These are phyloP conservation scores for Dryomyza anilis DNA, from an alignment of 2,888 invertebrate species.

Conservation along the genomic window DNA sequence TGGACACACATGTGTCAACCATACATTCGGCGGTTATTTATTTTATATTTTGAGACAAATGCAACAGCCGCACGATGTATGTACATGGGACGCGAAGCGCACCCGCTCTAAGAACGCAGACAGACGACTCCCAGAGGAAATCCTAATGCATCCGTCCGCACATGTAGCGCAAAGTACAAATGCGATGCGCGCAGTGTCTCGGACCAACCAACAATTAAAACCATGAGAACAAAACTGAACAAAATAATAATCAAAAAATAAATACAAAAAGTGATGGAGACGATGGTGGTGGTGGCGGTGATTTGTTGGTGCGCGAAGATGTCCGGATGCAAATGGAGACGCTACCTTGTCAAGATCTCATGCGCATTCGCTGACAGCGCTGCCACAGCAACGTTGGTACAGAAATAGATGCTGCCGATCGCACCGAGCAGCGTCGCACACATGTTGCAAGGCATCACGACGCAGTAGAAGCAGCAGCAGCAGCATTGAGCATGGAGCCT, in stretches of 20 bases:
- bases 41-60: not conserved
- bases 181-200: not conserved
- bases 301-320: not conserved
- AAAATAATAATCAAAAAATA: no score
- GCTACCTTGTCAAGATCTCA: not conserved
- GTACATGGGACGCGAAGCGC: no score
- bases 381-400: no score
- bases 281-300: no score
- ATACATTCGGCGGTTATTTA: not conserved
- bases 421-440: not conserved
- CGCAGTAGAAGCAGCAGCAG: no score
- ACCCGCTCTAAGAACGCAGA: not conserved
- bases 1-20: constrained; percentile 12
- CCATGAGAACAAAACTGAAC: not conserved
- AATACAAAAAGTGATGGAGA: no score
- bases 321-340: not conserved
- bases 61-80: not conserved
- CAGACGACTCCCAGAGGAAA: not conserved
- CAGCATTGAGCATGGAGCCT: no score
- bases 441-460: not conserved
- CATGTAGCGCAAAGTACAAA: constrained; percentile 1
- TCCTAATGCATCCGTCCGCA: not conserved
- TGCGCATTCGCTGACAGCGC: not conserved
- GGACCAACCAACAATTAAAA: not conserved
- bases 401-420: not conserved